phyloP scores from a whole-genome alignment of 2,113 vertebrate species.

The Silurus asotus region DNA sequence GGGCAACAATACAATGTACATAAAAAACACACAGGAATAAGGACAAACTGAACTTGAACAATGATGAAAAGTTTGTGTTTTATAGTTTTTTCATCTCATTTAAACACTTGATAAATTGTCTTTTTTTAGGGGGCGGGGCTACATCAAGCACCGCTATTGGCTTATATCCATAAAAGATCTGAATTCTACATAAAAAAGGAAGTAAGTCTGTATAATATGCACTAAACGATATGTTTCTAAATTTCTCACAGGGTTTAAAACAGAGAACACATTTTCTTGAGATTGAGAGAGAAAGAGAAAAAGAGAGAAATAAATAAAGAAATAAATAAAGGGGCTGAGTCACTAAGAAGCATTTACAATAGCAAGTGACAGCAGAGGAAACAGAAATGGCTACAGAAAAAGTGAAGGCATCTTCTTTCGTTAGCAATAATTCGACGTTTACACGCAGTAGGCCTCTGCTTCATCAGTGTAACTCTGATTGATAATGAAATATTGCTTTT shows the following conservation, averaged over 20 bases:
- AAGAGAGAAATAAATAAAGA: too few relatives aligned
- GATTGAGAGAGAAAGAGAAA: not conserved
- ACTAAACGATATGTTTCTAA: conserved; percentile 55
- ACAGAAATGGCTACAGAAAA: conserved; percentile 55
- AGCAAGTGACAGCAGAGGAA: conserved; percentile 51
- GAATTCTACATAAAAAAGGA: conserved; percentile 49
- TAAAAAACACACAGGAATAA: conserved; percentile 32
- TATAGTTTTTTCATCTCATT: conserved; percentile 51
- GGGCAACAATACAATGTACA: conserved; percentile 33
- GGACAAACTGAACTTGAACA: conserved; percentile 56
- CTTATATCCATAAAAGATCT: conserved; percentile 48
- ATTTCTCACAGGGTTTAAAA: conserved; percentile 45
- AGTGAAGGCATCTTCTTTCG: conserved; percentile 57
- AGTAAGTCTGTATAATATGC: conserved; percentile 50
- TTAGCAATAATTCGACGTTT: conserved; percentile 36
- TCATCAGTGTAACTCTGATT: conserved; percentile 35
- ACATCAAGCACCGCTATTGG: conserved; percentile 45
- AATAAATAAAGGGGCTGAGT: not conserved
- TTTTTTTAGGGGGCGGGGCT: conserved; percentile 61
- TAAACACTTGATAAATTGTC: conserved; percentile 48
- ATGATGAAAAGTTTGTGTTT: conserved; percentile 48
- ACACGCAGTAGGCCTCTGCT: conserved; percentile 35
- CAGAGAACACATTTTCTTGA: conserved; percentile 39
- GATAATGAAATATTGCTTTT: conserved; percentile 60
- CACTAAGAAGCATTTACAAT: conserved; percentile 52